These are phyloP conservation scores for Orchesella cincta DNA, from an alignment of 1,140 invertebrate genomes.

Conservation along the genomic window DNA sequence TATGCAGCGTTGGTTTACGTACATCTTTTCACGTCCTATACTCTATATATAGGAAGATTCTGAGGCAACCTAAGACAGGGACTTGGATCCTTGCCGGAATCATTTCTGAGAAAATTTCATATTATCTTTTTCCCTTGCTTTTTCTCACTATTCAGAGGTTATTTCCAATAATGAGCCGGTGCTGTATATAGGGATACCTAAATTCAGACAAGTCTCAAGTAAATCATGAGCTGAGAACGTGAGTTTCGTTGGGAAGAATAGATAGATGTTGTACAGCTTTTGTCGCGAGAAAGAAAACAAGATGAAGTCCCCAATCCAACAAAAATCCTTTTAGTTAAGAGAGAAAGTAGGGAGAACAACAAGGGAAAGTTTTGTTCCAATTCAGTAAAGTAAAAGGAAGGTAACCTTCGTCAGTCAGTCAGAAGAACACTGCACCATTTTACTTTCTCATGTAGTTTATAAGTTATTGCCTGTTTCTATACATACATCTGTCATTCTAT, in stretches of 20 bases:
- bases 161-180: background rate
- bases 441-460: too few species aligned
- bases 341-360: background rate
- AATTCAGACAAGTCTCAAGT: too few species aligned
- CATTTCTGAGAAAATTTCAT: background rate
- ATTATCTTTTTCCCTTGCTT: background rate
- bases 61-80: too few species aligned
- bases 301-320: background rate
- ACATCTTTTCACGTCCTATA: too few species aligned
- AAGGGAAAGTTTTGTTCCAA: background rate
- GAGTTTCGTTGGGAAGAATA: background rate
- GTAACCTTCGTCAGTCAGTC: conserved; percentile 9
- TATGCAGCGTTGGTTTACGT: too few species aligned
- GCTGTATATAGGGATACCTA: too few species aligned
- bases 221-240: conserved; percentile 9
- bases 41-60: too few species aligned
- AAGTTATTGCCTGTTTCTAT: too few species aligned
- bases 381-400: background rate
- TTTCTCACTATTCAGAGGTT: too few species aligned
- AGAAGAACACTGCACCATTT: conserved; percentile 11
- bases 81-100: conserved; percentile 17
- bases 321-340: background rate
- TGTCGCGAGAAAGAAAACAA: conserved; percentile 12
- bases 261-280: background rate
- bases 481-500: too few species aligned